Base-by-base conservation (phyloP, 2,797 vertebrate species). In the Chaetophractus vellerosus region DNA sequence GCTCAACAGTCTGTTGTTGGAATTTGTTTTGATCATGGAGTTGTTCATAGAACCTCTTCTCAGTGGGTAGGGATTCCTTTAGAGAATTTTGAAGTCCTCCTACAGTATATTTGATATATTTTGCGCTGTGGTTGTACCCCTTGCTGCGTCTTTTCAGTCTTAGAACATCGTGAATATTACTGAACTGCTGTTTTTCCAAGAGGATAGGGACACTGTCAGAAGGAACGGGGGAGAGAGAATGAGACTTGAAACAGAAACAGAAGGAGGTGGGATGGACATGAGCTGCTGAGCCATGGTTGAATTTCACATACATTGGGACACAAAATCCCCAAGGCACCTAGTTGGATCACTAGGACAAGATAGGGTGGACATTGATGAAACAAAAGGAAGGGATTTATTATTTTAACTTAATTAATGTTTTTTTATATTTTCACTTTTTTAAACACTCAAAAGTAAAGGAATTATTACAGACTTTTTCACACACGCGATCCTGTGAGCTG, bases 11-110 rank as follows among this genome's bases (percentile, higher is more conserved):
- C 59, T 94, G 14, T 75, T 68, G 38, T 85, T 95, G 78, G 45
- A 59, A 36, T 92, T 90, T 71, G 9, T 93, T 87, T 85, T 80
- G 45, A 66, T 69, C 31, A 3, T 63, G 61, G 66, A 64, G 28
- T 88, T 91, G 19, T 93, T 88, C 41, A 5, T 16, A 82, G 52
- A 68, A 16, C 79, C 81, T 95, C 33, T 96, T 88, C 57, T 86
- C 91, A 24, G 55, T 78, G 72, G 61, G n/a, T n/a, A 15, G n/a
- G 48, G 23, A 72, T 66, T 91, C 84, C 76, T 75, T 38, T n/a
- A 80, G 41, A 86, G 74, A 50, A 80, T 72, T 75, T 88, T 64
- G 18, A 55, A 33, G 50, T 66, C 76, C 28, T 45, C n/a, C 21
- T 79, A 36, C 38, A 9, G 14, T 50, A 26, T 52, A 19, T 81